Conservation (phyloP, 2,113 vertebrate genomes). For the Pongo pygmaeus region DNA sequence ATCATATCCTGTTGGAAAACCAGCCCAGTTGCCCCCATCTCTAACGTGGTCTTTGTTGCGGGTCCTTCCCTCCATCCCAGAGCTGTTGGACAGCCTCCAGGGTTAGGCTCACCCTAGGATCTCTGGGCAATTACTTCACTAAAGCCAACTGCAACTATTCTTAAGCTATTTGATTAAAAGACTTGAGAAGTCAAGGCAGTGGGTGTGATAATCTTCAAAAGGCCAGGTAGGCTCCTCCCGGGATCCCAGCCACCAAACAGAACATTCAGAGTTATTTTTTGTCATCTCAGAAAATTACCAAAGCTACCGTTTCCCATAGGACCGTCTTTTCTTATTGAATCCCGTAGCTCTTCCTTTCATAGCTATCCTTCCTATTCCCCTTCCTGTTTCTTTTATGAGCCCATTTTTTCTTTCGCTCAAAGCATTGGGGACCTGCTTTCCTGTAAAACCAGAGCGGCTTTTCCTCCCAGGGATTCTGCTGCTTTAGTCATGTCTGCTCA, state of each 20-base stretch:
- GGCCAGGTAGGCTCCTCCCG: not conserved
- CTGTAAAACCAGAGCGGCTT: not conserved
- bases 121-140: not conserved
- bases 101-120: too few relatives aligned
- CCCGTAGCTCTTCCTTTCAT: not conserved
- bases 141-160: not conserved
- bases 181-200: not conserved
- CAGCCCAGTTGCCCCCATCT: not conserved
- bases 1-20: not conserved
- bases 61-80: not conserved
- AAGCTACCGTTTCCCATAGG: not conserved
- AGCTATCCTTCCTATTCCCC: not conserved
- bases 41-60: not conserved
- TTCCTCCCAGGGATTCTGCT: not conserved
- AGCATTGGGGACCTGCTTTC: not conserved
- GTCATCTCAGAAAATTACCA: slow-evolving; percentile 9
- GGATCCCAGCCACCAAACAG: not conserved
- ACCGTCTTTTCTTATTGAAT: not conserved
- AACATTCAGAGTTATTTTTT: not conserved
- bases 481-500: not conserved
- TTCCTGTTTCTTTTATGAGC: not conserved
- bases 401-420: not conserved
- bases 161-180: not conserved
- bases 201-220: not conserved
- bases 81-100: not conserved